Evolutionary conservation across 2,113 vertebrate genomes (phyloP).

Genomic region (Caranx melampygus): DNA sequence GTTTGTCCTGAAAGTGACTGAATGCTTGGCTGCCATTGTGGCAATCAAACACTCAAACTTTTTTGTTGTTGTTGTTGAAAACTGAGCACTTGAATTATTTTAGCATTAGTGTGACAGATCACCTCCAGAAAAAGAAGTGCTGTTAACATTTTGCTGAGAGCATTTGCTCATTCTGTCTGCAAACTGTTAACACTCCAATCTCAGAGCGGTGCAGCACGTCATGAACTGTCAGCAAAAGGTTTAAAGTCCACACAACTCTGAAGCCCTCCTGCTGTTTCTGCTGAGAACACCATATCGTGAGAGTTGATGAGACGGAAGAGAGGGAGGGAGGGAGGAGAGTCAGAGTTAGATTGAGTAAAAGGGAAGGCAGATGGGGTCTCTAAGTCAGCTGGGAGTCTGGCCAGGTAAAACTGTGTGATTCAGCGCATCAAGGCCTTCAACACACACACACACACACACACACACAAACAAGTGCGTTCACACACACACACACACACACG

Average conservation of each 20-base stretch:
- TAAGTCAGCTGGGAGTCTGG: slow-evolving; percentile 2
- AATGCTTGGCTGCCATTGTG: slow-evolving; percentile 5
- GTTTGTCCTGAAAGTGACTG: slow-evolving; percentile 10
- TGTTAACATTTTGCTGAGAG: slow-evolving; percentile 11
- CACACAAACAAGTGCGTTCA: background rate
- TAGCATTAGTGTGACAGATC: slow-evolving; percentile 17
- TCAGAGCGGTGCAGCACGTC: background rate
- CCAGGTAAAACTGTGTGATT: slow-evolving; percentile 19
- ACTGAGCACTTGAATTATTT: slow-evolving; percentile 4
- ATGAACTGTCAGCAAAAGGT: slow-evolving; percentile 7
- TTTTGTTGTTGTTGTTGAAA: background rate
- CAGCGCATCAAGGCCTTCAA: background rate
- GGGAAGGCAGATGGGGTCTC: slow-evolving; percentile 22
- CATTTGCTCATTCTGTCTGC: slow-evolving; percentile 19
- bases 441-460: background rate
- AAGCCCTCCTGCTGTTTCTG: slow-evolving; percentile 30
- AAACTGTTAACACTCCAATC: slow-evolving; percentile 16
- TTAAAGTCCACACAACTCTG: background rate
- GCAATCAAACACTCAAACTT: background rate
- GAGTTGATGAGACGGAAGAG: too few species aligned
- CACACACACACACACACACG: background rate
- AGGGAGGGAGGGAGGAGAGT: background rate
- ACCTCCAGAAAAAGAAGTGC: slow-evolving; percentile 1
- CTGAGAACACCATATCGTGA: background rate
- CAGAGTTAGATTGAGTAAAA: background rate